These are phyloP conservation scores for Microtus ochrogaster DNA, from an alignment of 2,113 vertebrate genomes.

Conservation along the genomic window DNA sequence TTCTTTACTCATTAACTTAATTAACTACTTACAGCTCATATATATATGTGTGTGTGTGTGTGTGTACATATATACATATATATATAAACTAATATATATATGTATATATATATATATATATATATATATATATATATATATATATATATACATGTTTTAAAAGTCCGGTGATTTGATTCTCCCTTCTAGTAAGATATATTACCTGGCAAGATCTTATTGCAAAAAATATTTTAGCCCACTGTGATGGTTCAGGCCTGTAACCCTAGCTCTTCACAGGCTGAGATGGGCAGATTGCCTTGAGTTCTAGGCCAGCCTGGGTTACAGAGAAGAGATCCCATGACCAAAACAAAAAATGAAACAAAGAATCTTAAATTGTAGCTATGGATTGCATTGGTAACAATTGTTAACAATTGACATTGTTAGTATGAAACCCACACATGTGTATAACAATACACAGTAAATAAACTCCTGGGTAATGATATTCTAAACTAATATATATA, in stretches of 20 bases:
- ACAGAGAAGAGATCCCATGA: background rate
- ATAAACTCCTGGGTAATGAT: too few species aligned
- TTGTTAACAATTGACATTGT: too few species aligned
- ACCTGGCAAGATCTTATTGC: background rate
- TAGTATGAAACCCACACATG: too few species aligned
- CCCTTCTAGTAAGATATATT: background rate
- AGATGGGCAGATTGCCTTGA: background rate
- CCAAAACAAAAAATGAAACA: background rate
- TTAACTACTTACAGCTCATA: background rate
- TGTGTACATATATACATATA: background rate
- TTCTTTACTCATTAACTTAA: constrained; percentile 21
- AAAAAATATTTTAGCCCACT: background rate
- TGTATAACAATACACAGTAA: too few species aligned
- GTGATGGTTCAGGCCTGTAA: background rate
- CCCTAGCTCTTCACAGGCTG: background rate
- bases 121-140: too few species aligned
- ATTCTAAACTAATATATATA: too few species aligned
- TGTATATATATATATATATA: background rate
- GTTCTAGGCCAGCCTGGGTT: background rate
- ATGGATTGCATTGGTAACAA: too few species aligned
- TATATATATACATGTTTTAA: background rate
- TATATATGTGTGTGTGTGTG: background rate
- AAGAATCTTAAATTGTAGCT: background rate
- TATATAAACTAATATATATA: too few species aligned
- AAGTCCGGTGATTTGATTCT: background rate